Evolutionary conservation across 64 coral and sea anemone genomes (phyloP).

Genomic region (Actinia tenebrosa): DNA sequence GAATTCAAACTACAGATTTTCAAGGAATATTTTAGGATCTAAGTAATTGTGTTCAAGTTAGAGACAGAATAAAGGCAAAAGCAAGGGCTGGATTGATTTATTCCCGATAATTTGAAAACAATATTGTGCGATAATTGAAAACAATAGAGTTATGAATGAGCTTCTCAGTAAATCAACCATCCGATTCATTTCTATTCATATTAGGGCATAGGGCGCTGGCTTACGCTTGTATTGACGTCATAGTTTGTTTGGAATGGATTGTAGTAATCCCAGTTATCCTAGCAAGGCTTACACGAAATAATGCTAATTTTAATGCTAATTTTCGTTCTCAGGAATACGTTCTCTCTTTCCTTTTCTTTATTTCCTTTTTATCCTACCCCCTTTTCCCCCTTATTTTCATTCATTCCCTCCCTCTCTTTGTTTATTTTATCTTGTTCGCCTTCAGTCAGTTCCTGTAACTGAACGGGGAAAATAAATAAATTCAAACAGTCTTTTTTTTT

Average conservation of each 20-base stretch:
- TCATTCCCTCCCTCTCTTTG: no score
- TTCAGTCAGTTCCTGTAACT: no score
- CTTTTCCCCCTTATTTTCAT: no score
- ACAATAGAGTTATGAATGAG: not conserved
- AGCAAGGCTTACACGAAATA: no score
- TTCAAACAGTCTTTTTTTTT: no score
- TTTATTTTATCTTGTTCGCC: no score
- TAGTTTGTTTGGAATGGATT: not conserved
- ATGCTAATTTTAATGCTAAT: no score
- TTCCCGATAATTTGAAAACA: not conserved
- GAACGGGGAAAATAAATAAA: no score
- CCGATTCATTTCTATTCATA: not conserved
- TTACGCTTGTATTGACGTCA: not conserved
- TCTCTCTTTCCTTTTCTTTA: no score
- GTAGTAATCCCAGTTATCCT: not conserved
- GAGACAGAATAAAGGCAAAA: not conserved
- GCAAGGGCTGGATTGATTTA: not conserved
- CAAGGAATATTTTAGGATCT: not conserved
- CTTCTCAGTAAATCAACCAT: not conserved
- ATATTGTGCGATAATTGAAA: not conserved
- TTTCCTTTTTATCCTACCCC: no score
- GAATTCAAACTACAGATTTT: not conserved
- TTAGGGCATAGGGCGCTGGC: conserved; percentile 4
- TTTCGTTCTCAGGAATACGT: no score
- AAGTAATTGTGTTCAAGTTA: not conserved